Percentiles rank a stretch among this genome's conserved stretches.
Evolutionary conservation across 2,113 vertebrate genomes (phyloP).

Genomic region (Scomber colias): DNA sequence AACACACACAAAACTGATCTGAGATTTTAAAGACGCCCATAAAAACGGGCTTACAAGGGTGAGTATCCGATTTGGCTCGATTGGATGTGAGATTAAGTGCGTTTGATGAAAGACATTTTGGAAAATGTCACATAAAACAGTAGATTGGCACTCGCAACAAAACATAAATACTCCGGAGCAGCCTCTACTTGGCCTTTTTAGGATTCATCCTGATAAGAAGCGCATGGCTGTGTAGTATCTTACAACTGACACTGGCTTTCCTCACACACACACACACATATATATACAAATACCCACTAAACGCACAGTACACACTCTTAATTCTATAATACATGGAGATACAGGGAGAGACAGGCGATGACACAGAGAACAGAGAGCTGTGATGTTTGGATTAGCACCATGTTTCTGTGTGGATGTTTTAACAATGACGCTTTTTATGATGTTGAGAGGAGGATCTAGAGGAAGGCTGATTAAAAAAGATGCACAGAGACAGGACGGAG

Average conservation of each 20-base stretch:
- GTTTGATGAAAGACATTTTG: conserved; percentile 29
- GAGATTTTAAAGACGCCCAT: conserved; percentile 31
- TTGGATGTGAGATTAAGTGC: conserved; percentile 27
- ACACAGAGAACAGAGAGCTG: conserved; percentile 16
- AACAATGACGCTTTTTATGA: conserved; percentile 15
- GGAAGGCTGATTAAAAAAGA: not conserved
- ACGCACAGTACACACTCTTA: not conserved
- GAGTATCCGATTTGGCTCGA: conserved; percentile 36
- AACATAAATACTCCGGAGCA: conserved; percentile 17
- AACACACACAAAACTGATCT: not conserved
- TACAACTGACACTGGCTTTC: conserved; percentile 19
- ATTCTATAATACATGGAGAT: not conserved
- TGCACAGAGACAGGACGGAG: not conserved
- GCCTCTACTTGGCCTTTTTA: conserved; percentile 35
- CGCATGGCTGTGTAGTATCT: conserved; percentile 40
- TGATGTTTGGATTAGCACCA: conserved; percentile 40
- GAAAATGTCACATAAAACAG: conserved; percentile 45
- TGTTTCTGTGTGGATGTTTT: conserved; percentile 22
- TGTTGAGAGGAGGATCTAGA: not conserved
- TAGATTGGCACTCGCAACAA: not conserved
- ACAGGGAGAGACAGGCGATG: not conserved
- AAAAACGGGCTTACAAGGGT: conserved; percentile 22
- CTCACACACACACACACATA: conserved; percentile 32
- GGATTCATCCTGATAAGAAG: conserved; percentile 45
- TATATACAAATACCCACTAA: conserved; percentile 12